Conservation (phyloP, 2,888 invertebrate genomes). For the Chelonus formosanus region DNA sequence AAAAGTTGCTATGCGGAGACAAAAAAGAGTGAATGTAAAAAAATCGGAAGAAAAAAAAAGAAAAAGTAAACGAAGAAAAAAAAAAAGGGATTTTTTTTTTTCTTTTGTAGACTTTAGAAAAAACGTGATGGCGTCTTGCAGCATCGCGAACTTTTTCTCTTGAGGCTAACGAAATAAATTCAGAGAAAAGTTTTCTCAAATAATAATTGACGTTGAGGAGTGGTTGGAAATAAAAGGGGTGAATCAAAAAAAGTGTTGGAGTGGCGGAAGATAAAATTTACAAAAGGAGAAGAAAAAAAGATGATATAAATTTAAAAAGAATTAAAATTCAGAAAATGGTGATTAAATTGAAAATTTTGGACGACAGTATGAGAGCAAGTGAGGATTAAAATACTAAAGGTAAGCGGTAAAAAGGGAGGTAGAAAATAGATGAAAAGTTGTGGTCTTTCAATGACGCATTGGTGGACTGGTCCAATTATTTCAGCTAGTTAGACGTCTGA, state of each 20-base stretch:
- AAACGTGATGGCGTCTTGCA: conserved; percentile 3
- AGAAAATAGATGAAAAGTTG: conserved; percentile 31
- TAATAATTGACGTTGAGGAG: conserved; percentile 36
- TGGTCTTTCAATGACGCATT: conserved; percentile 35
- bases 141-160: conserved; percentile 26
- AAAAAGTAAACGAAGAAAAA: conserved; percentile 7
- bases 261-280: conserved; percentile 1
- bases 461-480: conserved; percentile 43
- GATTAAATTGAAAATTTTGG: not conserved
- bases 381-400: conserved; percentile 31
- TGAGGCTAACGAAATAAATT: conserved; percentile 35
- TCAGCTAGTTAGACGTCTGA: conserved; percentile 41
- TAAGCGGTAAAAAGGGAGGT: conserved; percentile 5
- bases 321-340: conserved; percentile 15
- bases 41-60: not conserved
- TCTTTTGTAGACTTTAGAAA: conserved; percentile 10
- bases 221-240: conserved; percentile 7
- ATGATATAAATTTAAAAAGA: conserved; percentile 15
- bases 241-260: conserved; percentile 14
- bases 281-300: conserved; percentile 6
- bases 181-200: conserved; percentile 33
- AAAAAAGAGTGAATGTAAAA: conserved; percentile 1
- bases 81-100: conserved; percentile 26
- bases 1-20: conserved; percentile 1
- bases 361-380: conserved; percentile 16